Evolutionary conservation across 2,888 invertebrate species (phyloP).

Genomic region (Xestia rhomboidea): DNA sequence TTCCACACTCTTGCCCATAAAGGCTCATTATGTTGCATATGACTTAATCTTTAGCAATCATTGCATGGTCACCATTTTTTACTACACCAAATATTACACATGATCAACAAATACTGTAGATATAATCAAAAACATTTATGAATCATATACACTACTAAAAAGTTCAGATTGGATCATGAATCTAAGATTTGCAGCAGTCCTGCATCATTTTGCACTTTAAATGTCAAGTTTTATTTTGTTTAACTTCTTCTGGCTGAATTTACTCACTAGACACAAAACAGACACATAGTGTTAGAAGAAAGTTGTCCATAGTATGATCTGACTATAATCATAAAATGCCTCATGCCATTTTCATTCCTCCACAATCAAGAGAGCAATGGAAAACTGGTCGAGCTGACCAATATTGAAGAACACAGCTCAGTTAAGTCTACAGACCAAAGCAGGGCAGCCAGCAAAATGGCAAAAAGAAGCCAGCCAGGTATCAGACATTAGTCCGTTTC

Average conservation of each 20-base stretch:
- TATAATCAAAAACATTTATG: slow-evolving; percentile 59
- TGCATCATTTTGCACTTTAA: slow-evolving; percentile 64
- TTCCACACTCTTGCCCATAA: slow-evolving; percentile 28
- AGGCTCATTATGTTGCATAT: slow-evolving; percentile 13
- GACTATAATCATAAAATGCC: slow-evolving; percentile 78
- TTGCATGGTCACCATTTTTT: slow-evolving; percentile 47
- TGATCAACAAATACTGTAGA: slow-evolving; percentile 65
- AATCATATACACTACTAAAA: slow-evolving; percentile 59
- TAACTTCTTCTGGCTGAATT: slow-evolving; percentile 51
- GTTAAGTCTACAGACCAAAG: slow-evolving; percentile 83
- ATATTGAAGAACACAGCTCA: slow-evolving; percentile 77
- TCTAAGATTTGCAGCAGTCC: slow-evolving; percentile 60
- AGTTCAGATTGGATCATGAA: slow-evolving; percentile 43
- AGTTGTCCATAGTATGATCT: slow-evolving; percentile 75
- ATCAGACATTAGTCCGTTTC: slow-evolving; percentile 89
- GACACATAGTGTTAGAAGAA: slow-evolving; percentile 67
- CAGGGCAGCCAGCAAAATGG: slow-evolving; percentile 88
- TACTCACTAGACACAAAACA: slow-evolving; percentile 74
- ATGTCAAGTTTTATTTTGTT: slow-evolving; percentile 52
- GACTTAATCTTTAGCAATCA: slow-evolving; percentile 44
- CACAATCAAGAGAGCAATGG: slow-evolving; percentile 77
- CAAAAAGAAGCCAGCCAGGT: slow-evolving; percentile 82
- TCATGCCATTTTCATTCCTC: slow-evolving; percentile 71
- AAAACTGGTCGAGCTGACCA: slow-evolving; percentile 65
- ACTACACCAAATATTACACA: slow-evolving; percentile 57